Evolutionary conservation across 2,113 vertebrate species (phyloP), one percentile per base, ranked within the genome.

Genomic region (Etia nguti): DNA sequence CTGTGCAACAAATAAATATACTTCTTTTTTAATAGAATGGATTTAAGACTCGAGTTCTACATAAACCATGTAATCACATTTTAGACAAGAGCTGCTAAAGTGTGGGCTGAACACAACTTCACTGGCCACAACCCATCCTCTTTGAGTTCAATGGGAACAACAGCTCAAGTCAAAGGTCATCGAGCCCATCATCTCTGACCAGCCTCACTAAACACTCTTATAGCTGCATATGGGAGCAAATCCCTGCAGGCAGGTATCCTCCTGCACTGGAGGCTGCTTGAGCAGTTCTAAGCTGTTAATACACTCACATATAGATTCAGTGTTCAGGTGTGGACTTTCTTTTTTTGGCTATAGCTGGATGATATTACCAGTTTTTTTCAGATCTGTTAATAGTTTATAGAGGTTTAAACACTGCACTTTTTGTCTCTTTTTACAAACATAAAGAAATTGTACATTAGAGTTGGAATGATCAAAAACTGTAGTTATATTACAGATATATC

Each of bases 311-410:
- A 43, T 12, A 48, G 70, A 75, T 75, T 3, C 15, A 48, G 15
- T 20, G 15, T 18, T 48, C 43, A 29, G 36, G 54, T 43, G 13
- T 75, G 24, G 41, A 48, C 18, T 18, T 46, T 29, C 8, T 10
- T 73, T 73, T 26, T 11, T 16, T 29, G 65, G 12, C 65, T 43
- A 13, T 43, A 68, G 62, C 62, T 68, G 22, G 0, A 70, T 43
- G 36, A 70, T 24, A 8, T 11, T 22, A 9, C n/a, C 12, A 43
- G 2, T 43, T 41, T 2, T 2, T 43, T 70, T 4, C 0, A 1
- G 12, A 43, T 70, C 36, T 70, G 2, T 70, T 70, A 43, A 43
- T 0, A 1, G 7, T 13, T 68, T 38, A 43, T 43, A 70, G 36
- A 70, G 5, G 8, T 46, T 73, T 46, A 73, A 73, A 18, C 68